These are phyloP conservation scores for Drosophila emarginata DNA, from an alignment of 2,888 invertebrate genomes.

Conservation along the genomic window DNA sequence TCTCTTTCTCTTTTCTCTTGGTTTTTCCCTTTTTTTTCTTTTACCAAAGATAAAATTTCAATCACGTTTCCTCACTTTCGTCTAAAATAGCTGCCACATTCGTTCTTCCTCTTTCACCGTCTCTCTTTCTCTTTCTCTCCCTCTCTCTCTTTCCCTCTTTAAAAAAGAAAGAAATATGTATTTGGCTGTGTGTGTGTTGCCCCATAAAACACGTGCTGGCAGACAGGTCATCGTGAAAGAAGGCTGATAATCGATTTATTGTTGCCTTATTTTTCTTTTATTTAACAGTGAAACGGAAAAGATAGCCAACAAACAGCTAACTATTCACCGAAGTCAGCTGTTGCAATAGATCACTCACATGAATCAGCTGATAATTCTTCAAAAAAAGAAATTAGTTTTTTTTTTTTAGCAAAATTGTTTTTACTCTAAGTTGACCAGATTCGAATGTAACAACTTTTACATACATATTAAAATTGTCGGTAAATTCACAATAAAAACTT, in stretches of 20 bases:
- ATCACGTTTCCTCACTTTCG: constrained; percentile 66
- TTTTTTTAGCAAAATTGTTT: too few species aligned
- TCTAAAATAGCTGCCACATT: constrained; percentile 30
- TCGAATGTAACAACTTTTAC: too few species aligned
- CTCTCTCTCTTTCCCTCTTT: constrained; percentile 28
- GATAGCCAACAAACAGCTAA: not conserved
- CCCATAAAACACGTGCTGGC: constrained; percentile 12
- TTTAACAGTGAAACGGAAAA: not conserved
- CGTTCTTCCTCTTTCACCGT: constrained; percentile 31
- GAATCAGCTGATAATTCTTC: not conserved
- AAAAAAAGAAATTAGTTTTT: too few species aligned
- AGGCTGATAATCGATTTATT: constrained; percentile 15
- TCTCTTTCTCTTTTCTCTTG: not conserved
- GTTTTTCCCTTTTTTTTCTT: constrained; percentile 25
- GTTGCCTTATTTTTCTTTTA: not conserved
- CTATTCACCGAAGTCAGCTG: not conserved
- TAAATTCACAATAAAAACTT: too few species aligned
- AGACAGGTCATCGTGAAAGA: constrained; percentile 1
- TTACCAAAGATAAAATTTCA: constrained; percentile 74
- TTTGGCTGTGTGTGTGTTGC: not conserved
- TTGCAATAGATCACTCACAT: constrained; percentile 1
- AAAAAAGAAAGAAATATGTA: not conserved
- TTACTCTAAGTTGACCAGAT: too few species aligned
- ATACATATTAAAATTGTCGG: too few species aligned
- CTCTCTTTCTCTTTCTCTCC: too few species aligned